Evolutionary conservation across 2,797 vertebrate species (phyloP).

Genomic region (Anas georgica): DNA sequence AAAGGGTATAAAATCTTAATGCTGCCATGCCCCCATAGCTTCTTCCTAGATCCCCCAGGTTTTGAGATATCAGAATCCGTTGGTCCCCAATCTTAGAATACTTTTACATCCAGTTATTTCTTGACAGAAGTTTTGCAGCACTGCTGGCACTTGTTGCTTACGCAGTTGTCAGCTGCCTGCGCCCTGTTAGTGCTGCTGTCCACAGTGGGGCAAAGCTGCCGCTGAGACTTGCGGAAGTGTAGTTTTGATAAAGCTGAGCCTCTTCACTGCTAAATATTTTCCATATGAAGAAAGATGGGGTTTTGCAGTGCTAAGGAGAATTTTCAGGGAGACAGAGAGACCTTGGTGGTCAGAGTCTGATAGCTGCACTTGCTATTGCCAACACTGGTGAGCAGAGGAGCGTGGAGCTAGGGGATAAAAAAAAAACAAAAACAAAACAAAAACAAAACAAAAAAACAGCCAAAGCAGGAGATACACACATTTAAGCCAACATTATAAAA

Average conservation of each 20-base stretch:
- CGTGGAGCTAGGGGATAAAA: background rate
- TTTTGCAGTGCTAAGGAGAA: background rate
- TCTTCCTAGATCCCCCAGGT: background rate
- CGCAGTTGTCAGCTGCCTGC: accelerated
- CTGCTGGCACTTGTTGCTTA: background rate
- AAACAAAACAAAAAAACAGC: background rate
- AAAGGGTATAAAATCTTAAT: background rate
- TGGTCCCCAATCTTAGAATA: background rate
- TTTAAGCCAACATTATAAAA: background rate
- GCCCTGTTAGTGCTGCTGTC: background rate
- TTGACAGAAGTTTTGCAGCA: background rate
- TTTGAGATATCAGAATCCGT: background rate
- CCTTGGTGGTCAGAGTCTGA: background rate
- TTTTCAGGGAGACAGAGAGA: background rate
- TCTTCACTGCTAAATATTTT: background rate
- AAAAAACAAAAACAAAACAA: background rate
- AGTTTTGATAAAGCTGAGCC: background rate
- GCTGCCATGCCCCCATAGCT: background rate
- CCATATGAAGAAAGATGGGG: background rate
- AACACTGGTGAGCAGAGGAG: background rate
- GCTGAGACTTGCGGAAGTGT: background rate
- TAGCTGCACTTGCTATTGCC: background rate
- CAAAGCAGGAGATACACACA: background rate
- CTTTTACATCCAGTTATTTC: background rate
- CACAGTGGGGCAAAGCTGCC: background rate